Evolutionary conservation across 37 sponge, comb jelly and placozoan species (phyloP).

Genomic region (Oopsacas minuta): DNA sequence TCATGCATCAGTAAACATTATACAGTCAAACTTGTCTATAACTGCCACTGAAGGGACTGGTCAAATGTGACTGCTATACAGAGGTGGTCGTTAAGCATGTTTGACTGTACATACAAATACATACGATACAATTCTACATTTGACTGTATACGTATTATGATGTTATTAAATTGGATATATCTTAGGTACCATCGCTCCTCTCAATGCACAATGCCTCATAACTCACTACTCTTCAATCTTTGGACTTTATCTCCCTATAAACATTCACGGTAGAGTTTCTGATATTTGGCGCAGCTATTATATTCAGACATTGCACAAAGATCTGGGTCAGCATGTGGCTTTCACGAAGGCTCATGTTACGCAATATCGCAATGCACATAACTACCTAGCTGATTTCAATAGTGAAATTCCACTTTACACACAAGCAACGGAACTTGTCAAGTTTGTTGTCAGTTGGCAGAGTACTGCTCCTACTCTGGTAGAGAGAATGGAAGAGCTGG

Average conservation of each 20-base stretch:
- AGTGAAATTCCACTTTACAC: conserved; percentile 36
- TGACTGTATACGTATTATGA: no score
- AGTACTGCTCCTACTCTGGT: conserved; percentile 19
- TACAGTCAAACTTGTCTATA: no score
- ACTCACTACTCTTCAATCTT: conserved; percentile 27
- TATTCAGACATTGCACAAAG: conserved; percentile 24
- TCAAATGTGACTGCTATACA: no score
- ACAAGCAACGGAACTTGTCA: conserved; percentile 25
- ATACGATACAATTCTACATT: no score
- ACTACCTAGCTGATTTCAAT: conserved; percentile 25
- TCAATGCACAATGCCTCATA: conserved; percentile 44
- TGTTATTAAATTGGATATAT: no score
- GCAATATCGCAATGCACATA: conserved; percentile 33
- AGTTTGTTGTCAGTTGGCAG: conserved; percentile 29
- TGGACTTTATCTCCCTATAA: conserved; percentile 36
- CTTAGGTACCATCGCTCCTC: conserved; percentile 31
- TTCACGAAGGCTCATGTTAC: conserved; percentile 25
- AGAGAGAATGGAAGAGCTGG: conserved; percentile 27
- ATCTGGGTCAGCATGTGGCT: conserved; percentile 12
- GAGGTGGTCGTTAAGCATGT: no score
- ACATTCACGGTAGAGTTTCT: conserved; percentile 28
- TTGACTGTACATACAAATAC: no score
- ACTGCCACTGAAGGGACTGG: no score
- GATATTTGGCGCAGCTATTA: conserved; percentile 55
- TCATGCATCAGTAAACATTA: no score